Percentiles rank a stretch among this genome's conserved stretches.
These are phyloP conservation scores for Enteromius argenteus DNA, from an alignment of 2,797 vertebrate species.

Conservation along the genomic window DNA sequence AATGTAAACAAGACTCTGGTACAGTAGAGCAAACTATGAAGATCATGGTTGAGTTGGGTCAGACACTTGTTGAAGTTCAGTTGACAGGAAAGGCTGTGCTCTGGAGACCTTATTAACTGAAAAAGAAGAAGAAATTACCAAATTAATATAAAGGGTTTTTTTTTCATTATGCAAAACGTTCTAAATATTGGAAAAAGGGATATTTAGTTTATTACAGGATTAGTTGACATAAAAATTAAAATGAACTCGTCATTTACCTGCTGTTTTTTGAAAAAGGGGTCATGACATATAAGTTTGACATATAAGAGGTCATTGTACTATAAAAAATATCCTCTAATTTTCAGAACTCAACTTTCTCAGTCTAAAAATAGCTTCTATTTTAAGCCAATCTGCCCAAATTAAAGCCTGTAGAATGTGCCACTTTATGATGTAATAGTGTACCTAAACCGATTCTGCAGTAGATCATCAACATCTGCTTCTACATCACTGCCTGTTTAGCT, in stretches of 20 bases:
- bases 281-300: background rate
- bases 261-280: background rate
- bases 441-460: no score
- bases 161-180: background rate
- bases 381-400: no score
- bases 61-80: constrained; percentile 64
- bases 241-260: background rate
- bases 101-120: constrained; percentile 48
- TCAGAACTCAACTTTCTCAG: background rate
- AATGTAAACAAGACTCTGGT: constrained; percentile 86
- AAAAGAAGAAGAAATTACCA: background rate
- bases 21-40: constrained; percentile 64
- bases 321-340: background rate
- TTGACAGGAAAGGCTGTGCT: constrained; percentile 48
- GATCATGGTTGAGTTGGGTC: constrained; percentile 61
- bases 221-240: background rate
- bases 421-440: no score
- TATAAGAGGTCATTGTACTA: background rate
- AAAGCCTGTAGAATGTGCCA: no score
- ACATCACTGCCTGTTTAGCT: no score
- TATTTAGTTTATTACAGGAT: background rate
- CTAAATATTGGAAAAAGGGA: background rate
- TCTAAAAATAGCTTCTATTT: no score
- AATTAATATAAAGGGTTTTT: no score
- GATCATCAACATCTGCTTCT: no score